A percentile compares a stretch with the other conserved stretches of the same genome.
Evolutionary conservation across 1,140 invertebrate species (phyloP).

Genomic region (Bombus impatiens): DNA sequence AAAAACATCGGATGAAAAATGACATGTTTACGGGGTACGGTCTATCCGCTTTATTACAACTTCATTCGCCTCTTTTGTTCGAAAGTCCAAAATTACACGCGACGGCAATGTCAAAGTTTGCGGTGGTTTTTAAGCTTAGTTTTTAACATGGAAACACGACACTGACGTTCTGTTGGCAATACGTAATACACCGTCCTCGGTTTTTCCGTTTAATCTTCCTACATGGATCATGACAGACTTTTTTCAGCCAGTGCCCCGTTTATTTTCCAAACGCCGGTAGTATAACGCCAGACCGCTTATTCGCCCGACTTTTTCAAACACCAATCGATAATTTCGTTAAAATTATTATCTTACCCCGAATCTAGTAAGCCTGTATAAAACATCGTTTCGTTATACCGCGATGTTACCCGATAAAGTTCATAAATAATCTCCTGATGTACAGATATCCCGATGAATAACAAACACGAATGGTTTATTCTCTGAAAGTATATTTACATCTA

Average conservation of each 20-base stretch:
- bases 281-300: background rate
- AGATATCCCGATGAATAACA: background rate
- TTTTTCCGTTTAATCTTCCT: background rate
- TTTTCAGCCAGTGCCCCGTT: background rate
- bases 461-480: background rate
- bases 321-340: constrained; percentile 9
- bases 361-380: background rate
- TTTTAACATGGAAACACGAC: background rate
- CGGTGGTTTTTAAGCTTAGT: too few relatives aligned
- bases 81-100: background rate
- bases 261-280: constrained; percentile 15
- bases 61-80: background rate
- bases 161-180: too few relatives aligned
- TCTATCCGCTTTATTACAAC: background rate
- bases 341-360: constrained; percentile 16
- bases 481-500: too few relatives aligned
- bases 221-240: too few relatives aligned
- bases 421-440: background rate
- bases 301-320: background rate
- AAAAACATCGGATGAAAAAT: background rate
- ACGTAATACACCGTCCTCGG: background rate
- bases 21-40: background rate
- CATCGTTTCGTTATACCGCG: constrained; percentile 1
- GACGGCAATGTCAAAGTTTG: background rate
- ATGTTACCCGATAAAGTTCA: constrained; percentile 14